These are phyloP conservation scores for Xyrichtys novacula DNA, from an alignment of 2,797 vertebrate genomes.

Conservation along the genomic window DNA sequence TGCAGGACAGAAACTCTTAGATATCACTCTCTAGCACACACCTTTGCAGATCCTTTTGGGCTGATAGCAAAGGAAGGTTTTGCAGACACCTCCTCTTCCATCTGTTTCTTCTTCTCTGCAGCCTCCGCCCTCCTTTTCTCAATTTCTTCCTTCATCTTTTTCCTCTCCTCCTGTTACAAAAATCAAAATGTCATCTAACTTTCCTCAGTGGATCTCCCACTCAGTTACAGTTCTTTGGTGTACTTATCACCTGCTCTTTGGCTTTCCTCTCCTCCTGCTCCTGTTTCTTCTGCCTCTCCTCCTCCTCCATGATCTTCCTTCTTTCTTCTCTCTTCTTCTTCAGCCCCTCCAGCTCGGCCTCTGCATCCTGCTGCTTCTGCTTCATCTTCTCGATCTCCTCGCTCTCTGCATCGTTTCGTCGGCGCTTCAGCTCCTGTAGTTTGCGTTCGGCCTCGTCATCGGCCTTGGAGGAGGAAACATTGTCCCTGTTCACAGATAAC, in stretches of 20 bases:
- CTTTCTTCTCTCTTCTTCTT: constrained; percentile 95
- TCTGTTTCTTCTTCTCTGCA: constrained; percentile 94
- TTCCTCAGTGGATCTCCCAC: neutral
- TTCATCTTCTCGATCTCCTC: constrained; percentile 93
- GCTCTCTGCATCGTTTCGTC: constrained; percentile 87
- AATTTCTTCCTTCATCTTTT: constrained; percentile 95
- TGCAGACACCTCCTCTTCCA: constrained; percentile 77
- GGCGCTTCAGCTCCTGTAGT: constrained; percentile 89
- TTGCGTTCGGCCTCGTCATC: constrained; percentile 87
- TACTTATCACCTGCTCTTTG: constrained; percentile 88
- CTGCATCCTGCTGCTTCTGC: constrained; percentile 92
- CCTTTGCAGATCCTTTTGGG: constrained; percentile 95
- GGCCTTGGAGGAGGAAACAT: constrained; percentile 53
- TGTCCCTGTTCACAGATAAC: constrained; percentile 58
- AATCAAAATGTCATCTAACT: neutral
- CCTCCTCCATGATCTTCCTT: constrained; percentile 93
- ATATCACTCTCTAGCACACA: constrained; percentile 59
- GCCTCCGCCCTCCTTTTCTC: constrained; percentile 96
- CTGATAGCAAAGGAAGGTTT: constrained; percentile 90
- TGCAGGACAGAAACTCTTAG: neutral
- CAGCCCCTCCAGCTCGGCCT: constrained; percentile 92
- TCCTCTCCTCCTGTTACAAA: constrained; percentile 91
- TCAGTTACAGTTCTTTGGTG: neutral
- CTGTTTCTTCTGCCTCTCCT: constrained; percentile 92
- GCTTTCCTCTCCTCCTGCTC: constrained; percentile 90